Evolutionary conservation across 2,888 invertebrate genomes (phyloP).

Genomic region (Xestoiulus laeticollis): DNA sequence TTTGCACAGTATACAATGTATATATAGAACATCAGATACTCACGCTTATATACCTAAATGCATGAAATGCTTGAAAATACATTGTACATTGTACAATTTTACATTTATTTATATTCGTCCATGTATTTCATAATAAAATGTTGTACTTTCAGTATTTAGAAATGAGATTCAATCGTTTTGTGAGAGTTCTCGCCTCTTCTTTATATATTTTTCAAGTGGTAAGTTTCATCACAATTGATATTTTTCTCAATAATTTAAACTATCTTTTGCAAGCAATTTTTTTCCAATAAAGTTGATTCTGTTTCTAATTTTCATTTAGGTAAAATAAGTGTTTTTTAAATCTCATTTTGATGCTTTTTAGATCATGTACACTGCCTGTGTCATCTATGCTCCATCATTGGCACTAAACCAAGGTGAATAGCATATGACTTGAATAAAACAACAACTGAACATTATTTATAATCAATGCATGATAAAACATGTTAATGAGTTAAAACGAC

Average conservation of each 20-base stretch:
- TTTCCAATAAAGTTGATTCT: background rate
- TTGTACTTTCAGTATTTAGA: constrained; percentile 46
- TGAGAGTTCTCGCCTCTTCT: constrained; percentile 34
- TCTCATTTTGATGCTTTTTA: constrained; percentile 27
- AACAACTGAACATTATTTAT: too few relatives aligned
- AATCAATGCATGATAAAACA: too few relatives aligned
- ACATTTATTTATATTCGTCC: too few relatives aligned
- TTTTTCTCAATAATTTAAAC: background rate
- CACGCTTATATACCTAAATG: too few relatives aligned
- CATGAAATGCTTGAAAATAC: too few relatives aligned
- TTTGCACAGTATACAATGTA: too few relatives aligned
- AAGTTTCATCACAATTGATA: background rate
- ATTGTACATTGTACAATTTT: too few relatives aligned
- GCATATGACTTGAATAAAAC: too few relatives aligned
- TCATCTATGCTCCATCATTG: constrained; percentile 47
- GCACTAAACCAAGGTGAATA: constrained; percentile 48
- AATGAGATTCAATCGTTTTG: constrained; percentile 1
- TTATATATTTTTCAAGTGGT: constrained; percentile 45
- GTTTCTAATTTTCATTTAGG: too few relatives aligned
- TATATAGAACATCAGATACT: too few relatives aligned
- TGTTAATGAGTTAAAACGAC: too few relatives aligned
- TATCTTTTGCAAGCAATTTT: background rate
- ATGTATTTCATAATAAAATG: background rate
- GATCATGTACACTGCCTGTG: constrained; percentile 46
- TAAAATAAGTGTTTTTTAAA: too few relatives aligned